These are phyloP conservation scores for Pachypanchax playfairii DNA, from an alignment of 2,113 vertebrate genomes.

Conservation along the genomic window DNA sequence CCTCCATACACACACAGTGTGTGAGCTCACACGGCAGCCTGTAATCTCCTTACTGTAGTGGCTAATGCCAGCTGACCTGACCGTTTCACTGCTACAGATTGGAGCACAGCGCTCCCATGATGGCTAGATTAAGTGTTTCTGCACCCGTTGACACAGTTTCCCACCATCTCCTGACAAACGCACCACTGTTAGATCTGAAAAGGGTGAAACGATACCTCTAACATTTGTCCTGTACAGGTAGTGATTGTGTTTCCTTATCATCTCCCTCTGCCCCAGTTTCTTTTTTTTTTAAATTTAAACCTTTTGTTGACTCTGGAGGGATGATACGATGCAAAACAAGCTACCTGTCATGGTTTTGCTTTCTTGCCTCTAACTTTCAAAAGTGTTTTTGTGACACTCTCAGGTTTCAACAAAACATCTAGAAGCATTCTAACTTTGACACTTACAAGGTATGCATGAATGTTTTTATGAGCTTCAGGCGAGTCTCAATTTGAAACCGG, in stretches of 20 bases:
- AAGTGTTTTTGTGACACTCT: no score
- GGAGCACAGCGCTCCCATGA: constrained; percentile 8
- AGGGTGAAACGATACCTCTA: not conserved
- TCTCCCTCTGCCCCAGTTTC: constrained; percentile 25
- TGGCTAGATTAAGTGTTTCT: constrained; percentile 28
- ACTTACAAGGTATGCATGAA: no score
- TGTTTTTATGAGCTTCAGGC: no score
- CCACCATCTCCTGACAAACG: constrained; percentile 4
- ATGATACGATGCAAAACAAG: not conserved
- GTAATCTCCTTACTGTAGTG: constrained; percentile 56
- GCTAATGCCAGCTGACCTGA: constrained; percentile 48
- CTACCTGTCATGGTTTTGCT: not conserved
- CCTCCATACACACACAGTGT: no score
- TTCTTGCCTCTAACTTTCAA: no score
- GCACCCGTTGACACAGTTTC: constrained; percentile 42
- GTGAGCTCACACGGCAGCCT: constrained; percentile 36
- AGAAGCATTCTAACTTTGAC: no score
- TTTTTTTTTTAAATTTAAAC: no score
- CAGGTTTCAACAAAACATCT: no score
- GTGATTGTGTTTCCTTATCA: constrained; percentile 7
- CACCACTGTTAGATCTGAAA: constrained; percentile 1
- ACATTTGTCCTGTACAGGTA: not conserved
- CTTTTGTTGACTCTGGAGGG: constrained; percentile 7
- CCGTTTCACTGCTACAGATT: constrained; percentile 33
- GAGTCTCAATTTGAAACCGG: no score